Base-by-base conservation (phyloP, 2,888 invertebrate species). In the Scaptomyza cyrtandrae region DNA sequence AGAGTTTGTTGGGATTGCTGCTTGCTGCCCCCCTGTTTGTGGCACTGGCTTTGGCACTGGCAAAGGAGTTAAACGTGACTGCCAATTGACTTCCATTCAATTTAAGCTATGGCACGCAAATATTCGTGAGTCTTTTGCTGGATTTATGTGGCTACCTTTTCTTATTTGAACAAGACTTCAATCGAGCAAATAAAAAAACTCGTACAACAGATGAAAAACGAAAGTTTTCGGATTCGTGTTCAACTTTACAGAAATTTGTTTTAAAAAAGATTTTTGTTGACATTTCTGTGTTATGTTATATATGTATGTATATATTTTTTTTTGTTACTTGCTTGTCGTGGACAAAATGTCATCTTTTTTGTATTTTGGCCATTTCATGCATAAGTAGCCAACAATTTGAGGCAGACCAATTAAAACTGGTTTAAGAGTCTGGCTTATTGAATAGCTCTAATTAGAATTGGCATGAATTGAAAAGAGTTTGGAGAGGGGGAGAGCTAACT, bases 401-500 rank as follows among this genome's bases (percentile, higher is more conserved):
- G 9, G 0, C 16, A 46, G 41, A 66, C 60, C 60, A 77, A 64
- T 74, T 54, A 46, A 75, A 73, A 76, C 76, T 52, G 69, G 69
- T 85, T 75, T 59, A 19, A n/a, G n/a, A 45, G 52, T 31, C 29
- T 37, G 43, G 56, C 33, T 62, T 37, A 70, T 62, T 88, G 80
- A 89, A 89, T 89, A 75, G 80, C 73, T 70, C 83, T 85, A 88
- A 89, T 88, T 88, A 89, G 88, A 84, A 89, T 88, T 77, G 81
- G 66, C 69, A 71, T 80, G 83, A 75, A 52, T 72, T 68, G 58
- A 58, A 54, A 16, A 33, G 24, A 0, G 13, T 6, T 13, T 14
- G 14, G 10, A 41, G 27, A 37, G 19, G 19, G 19, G 19, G 39
- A 14, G 10, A 41, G 27, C 35, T 45, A 44, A 50, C 61, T 59